A percentile compares a stretch with the other conserved stretches of the same genome.
phyloP scores from a whole-genome alignment of 64 coral and sea anemone genomes.

The Montipora efflorescens region DNA sequence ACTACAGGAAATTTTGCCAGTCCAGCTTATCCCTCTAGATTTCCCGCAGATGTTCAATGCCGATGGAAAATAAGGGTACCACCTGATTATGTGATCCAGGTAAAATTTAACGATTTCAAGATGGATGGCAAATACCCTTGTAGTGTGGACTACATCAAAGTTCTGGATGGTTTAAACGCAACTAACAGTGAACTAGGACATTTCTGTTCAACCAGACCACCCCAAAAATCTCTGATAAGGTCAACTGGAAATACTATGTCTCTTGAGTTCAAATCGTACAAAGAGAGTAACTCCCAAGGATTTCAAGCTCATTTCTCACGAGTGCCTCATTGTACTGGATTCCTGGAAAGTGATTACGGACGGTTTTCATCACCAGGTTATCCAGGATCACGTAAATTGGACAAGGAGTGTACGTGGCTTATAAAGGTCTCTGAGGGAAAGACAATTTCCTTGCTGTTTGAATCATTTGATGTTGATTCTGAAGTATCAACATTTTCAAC shows the following conservation, averaged over 20 bases:
- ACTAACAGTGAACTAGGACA: conserved; percentile 67
- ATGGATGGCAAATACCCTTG: conserved; percentile 73
- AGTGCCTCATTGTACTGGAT: conserved; percentile 77
- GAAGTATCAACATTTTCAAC: background rate
- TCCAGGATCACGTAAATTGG: conserved; percentile 1
- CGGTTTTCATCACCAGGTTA: conserved; percentile 87
- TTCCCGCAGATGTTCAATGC: conserved; percentile 75
- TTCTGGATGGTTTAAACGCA: conserved; percentile 75
- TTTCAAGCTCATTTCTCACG: conserved; percentile 68
- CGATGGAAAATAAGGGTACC: conserved; percentile 81
- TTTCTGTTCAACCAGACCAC: conserved; percentile 69
- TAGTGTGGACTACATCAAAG: conserved; percentile 78
- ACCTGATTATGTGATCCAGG: conserved; percentile 69
- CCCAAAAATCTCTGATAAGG: conserved; percentile 1
- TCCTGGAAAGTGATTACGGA: conserved; percentile 60
- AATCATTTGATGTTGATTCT: conserved; percentile 59
- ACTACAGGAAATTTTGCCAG: conserved; percentile 37
- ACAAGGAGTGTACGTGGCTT: conserved; percentile 75
- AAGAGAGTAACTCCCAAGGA: conserved; percentile 29
- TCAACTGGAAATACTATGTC: conserved; percentile 78
- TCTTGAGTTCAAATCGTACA: conserved; percentile 76
- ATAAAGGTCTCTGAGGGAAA: conserved; percentile 77
- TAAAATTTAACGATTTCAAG: conserved; percentile 69
- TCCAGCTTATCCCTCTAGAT: conserved; percentile 67
- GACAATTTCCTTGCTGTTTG: conserved; percentile 70